phyloP scores from a whole-genome alignment of 2,113 vertebrate species.

The Petrocephalus microphthalmus region DNA sequence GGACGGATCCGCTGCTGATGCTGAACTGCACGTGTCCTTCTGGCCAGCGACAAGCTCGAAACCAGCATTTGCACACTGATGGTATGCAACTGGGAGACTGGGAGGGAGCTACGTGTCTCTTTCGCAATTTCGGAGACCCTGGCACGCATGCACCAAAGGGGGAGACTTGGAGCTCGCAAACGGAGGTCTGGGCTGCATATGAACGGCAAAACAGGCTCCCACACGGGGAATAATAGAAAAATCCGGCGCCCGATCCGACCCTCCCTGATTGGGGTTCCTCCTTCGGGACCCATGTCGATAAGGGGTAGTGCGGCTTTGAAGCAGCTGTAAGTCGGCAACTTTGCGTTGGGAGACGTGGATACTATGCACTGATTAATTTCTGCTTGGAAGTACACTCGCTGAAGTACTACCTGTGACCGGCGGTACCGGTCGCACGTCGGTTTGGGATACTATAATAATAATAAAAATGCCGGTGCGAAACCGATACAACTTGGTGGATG shows the following conservation, averaged over 20 bases:
- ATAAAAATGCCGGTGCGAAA: slow-evolving; percentile 70
- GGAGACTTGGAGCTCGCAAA: neutral
- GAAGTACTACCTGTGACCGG: slow-evolving; percentile 1
- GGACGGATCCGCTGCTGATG: slow-evolving; percentile 25
- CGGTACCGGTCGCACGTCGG: neutral
- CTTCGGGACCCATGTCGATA: slow-evolving; percentile 22
- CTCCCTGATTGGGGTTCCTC: slow-evolving; percentile 39
- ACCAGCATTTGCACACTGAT: neutral
- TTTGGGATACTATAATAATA: neutral
- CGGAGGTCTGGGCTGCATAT: neutral
- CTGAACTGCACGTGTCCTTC: neutral
- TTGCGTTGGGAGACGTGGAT: slow-evolving; percentile 12
- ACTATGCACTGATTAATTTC: neutral
- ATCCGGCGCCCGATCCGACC: slow-evolving; percentile 36
- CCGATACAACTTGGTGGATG: slow-evolving; percentile 90
- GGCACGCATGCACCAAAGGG: neutral
- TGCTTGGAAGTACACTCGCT: slow-evolving; percentile 17
- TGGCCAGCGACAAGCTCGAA: neutral
- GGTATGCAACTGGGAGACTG: neutral
- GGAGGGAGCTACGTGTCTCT: neutral
- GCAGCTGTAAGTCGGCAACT: slow-evolving; percentile 20
- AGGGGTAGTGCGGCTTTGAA: slow-evolving; percentile 39
- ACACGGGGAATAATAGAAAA: slow-evolving; percentile 9
- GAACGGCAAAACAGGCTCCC: neutral
- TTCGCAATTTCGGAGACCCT: neutral